Base-by-base conservation (phyloP, 1,140 invertebrate genomes). In the Pseudachorutes palmiensis region DNA sequence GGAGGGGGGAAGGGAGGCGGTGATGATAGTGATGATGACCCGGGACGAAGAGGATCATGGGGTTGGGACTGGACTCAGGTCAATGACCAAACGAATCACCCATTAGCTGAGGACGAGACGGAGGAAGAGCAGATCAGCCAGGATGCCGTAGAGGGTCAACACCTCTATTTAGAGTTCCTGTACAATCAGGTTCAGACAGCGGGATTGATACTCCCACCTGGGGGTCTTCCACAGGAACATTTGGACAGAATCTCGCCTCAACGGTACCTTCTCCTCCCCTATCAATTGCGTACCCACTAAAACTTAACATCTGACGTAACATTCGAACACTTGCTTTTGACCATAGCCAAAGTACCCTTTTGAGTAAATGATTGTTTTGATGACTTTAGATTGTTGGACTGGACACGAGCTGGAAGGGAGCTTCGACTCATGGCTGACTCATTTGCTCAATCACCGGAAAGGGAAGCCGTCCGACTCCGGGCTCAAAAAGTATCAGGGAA, bases 401-500 rank as follows among this genome's bases (percentile, higher is more conserved):
- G 72, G 72, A 63, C 65, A 29, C 36, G 67, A 49, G 67, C 69
- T 22, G 72, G 73, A 1, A 57, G 64, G 2, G 71, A 73, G 26
- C 61, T 73, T 14, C 65, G 73, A 1, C 69, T 70, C 19, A n/a
- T 74, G 19, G 72, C 72, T 28, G 72, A 74, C 65, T 66, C 68
- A 16, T 74, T 74, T 62, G 33, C 70, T 16, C 19, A 48, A 66
- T 70, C 68, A 1, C 30, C 63, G 19, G 68, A 74, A 61, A 55
- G 72, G 29, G 48, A 70, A 31, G 19, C 45, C 16, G 70, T 74
- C 12, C 36, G 66, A 28, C 31, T 60, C 24, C 48, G 67, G 58
- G 72, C 72, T 33, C 65, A 69, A 33, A 55, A 55, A 26, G 51
- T 55, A 5, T 16, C 48, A 19, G 51, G 71, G 5, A 41, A 32